Conservation (phyloP, 2,888 invertebrate genomes). For the Nineta flava region DNA sequence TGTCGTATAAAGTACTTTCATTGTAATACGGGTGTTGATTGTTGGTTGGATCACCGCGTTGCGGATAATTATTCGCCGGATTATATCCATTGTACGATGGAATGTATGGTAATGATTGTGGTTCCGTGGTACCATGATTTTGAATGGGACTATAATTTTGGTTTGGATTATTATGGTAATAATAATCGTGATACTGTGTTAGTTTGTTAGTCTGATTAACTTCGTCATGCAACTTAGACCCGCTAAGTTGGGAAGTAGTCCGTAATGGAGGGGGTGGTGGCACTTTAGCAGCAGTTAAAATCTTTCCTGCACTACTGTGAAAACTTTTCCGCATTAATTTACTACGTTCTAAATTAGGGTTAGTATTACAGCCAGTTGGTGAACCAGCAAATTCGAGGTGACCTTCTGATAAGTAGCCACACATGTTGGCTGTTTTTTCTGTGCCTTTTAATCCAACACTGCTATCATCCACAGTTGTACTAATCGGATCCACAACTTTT, state of each 20-base stretch:
- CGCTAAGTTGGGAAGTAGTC: constrained; percentile 71
- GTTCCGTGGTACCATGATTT: constrained; percentile 27
- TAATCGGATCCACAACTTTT: constrained; percentile 28
- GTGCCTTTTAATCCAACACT: constrained; percentile 48
- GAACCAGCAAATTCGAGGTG: constrained; percentile 59
- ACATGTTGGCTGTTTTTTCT: constrained; percentile 41
- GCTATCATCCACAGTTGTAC: constrained; percentile 55
- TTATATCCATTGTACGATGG: constrained; percentile 33
- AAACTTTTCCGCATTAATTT: constrained; percentile 80
- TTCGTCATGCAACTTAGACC: constrained; percentile 43
- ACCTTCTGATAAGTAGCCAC: constrained; percentile 76
- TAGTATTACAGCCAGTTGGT: constrained; percentile 37
- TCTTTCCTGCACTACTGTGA: constrained; percentile 69
- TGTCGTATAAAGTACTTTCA: constrained; percentile 12
- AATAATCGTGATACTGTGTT: constrained; percentile 26
- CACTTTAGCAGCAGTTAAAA: constrained; percentile 68
- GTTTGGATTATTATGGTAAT: constrained; percentile 13
- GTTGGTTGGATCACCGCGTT: constrained; percentile 5
- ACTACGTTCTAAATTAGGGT: constrained; percentile 72
- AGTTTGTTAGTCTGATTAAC: constrained; percentile 28
- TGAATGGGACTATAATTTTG: constrained; percentile 17
- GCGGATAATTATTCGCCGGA: neutral
- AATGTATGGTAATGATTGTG: constrained; percentile 44
- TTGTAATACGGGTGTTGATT: constrained; percentile 9
- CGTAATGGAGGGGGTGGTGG: constrained; percentile 73